Evolutionary conservation across 2,888 invertebrate species (phyloP), one percentile per base, ranked within the genome.

Genomic region (Dryocosmus kuriphilus): DNA sequence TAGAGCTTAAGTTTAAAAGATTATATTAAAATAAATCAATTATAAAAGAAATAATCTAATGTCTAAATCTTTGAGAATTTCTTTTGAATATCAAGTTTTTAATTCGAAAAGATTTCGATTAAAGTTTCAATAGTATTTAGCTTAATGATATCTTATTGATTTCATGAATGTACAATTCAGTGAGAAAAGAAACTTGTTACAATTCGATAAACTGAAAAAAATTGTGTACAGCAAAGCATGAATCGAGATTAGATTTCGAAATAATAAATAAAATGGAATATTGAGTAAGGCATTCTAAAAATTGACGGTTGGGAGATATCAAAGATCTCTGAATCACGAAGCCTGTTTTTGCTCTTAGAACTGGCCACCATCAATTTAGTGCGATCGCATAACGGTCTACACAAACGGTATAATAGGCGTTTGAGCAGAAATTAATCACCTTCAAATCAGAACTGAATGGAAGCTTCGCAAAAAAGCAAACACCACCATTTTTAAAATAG

Each of bases 361-460:
- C 35, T 35, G 35, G n/a, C 63, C 63, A 63, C n/a, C 32, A 63
- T 63, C 63, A 63, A 35, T 63, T 35, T 63, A 11, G 63, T n/a
- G 63, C 35, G 7, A 63, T 35, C 63, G 63, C 63, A 63, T 63
- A 63, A 63, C 63, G 63, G 63, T 63, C 30, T 35, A n/a, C 35
- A 35, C 11, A 35, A 63, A 63, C 63, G 63, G 32, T 22, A 63
- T 32, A 35, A 30, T 1, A 63, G 62, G 16, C 3, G 16, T 60
- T 60, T 27, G 16, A 61, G 27, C 8, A 19, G 22, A 63, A 71
- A 71, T 71, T 71, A 67, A 71, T 38, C 22, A 24, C 24, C 32
- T 63, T 63, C 16, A 24, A 24, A 24, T 57, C 57, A 24, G 14
- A 24, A 24, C 16, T 22, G 1, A 57, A 24, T 57, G 14, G 16